A percentile compares a stretch with the other conserved stretches of the same genome.
Evolutionary conservation across 2,888 invertebrate genomes (phyloP).

Genomic region (Rutpela maculata): DNA sequence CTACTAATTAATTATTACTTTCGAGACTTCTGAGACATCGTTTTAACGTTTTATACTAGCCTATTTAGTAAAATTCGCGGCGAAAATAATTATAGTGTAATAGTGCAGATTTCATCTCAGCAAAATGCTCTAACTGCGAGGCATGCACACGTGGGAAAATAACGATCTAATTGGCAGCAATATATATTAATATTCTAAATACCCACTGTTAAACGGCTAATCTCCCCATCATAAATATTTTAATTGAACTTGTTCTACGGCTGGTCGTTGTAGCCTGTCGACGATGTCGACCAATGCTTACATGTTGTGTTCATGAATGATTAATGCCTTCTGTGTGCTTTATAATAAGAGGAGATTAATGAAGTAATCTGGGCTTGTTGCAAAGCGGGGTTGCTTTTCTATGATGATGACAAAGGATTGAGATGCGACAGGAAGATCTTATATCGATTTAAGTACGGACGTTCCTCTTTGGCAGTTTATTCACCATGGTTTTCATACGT

Average conservation of each 20-base stretch:
- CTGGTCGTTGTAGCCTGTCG: neutral
- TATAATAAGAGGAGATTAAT: conserved; percentile 7
- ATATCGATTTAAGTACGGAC: neutral
- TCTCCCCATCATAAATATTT: conserved; percentile 2
- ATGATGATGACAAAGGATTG: neutral
- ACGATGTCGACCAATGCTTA: conserved; percentile 3
- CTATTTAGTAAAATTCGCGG: no score
- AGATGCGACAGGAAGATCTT: neutral
- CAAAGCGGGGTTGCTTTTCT: neutral
- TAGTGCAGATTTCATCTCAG: neutral
- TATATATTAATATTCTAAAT: conserved; percentile 1
- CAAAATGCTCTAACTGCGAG: neutral
- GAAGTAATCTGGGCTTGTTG: conserved; percentile 3
- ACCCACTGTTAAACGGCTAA: conserved; percentile 1
- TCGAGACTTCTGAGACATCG: no score
- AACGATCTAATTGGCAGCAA: neutral
- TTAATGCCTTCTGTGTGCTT: conserved; percentile 2
- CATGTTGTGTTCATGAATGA: conserved; percentile 1
- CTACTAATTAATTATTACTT: no score
- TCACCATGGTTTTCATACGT: no score
- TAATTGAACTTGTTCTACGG: conserved; percentile 4
- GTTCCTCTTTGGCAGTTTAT: neutral
- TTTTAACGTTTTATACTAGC: no score
- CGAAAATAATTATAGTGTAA: no score
- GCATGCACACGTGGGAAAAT: neutral